Base-by-base conservation (phyloP, 2,797 vertebrate genomes). In the Poeciliopsis paucimaculata region DNA sequence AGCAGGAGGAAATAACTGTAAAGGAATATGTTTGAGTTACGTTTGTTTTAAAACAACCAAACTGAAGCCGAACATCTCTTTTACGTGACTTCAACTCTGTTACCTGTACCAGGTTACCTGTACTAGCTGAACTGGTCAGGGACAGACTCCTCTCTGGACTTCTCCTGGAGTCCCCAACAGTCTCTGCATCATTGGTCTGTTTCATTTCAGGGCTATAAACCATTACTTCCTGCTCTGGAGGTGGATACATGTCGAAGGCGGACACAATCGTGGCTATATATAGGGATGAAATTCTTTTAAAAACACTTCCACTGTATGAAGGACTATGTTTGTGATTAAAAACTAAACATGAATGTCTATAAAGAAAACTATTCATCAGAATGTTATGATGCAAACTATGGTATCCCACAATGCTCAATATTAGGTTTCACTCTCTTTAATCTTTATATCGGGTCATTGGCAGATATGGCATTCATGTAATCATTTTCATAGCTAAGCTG, bases 161-260 rank as follows among this genome's bases (percentile, higher is more conserved):
- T 77, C 77, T 90, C 80, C 79, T 28, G 34, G 51, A 0, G 36
- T 75, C 43, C 47, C 64, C 39, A 16, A 47, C 55, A 5, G 57
- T 36, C 72, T 86, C 62, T 4, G 15, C 16, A 75, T 51, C 8
- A 13, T 39, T 70, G 0, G 60, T 20, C 82, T 74, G 72, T 34
- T 91, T 87, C 75, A 7, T 11, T 55, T 84, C 88, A n/a, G 76
- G 39, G 10, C 46, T 5, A 0, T 16, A 18, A 9, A 9, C 0
- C 6, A 66, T 2, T 31, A 89, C 72, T 66, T 26, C 10, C 84
- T 91, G 92, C 1, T 86, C 45, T 9, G 43, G 49, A 53, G 78
- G 53, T 79, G 96, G 91, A 55, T 95, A 95, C 80, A 97, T 88
- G 88, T 98, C 96, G 96, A 97, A 98, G 46, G 55, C 20, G 51